Base-by-base conservation (phyloP, 2,113 vertebrate species). In the Solea senegalensis region DNA sequence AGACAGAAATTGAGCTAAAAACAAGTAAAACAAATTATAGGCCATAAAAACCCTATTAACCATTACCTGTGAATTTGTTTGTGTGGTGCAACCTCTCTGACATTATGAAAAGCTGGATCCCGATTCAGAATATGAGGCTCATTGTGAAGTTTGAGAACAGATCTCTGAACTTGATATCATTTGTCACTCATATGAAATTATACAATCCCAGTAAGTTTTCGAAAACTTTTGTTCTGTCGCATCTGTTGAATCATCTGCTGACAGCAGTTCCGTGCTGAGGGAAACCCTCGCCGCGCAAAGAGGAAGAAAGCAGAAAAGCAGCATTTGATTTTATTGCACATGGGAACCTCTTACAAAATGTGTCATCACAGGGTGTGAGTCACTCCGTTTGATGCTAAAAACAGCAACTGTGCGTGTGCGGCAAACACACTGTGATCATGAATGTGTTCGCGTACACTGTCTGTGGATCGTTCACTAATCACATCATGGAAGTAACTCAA, bases 311-410 rank as follows among this genome's bases (percentile, higher is more conserved):
- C 44, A 58, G 27, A 53, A 68, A 55, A 53, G 49, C 48, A 48
- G 28, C 56, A 28, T 51, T 74, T 21, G 14, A 27, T 46, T 40
- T 21, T 9, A 16, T 10, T 40, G 12, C 52, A 49, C 7, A 41
- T 21, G 26, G 27, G 61, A 15, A 48, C 12, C 44, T 67, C 15
- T 54, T 0, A 53, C 39, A 41, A 45, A 54, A 52, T 72, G 28
- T 40, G 13, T 62, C 68, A 60, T 69, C 53, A 51, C 43, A 41
- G 13, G 50, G 28, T n/a, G 66, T 85, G 84, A 86, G 69, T 87
- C 78, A 76, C 34, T 62, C 50, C 40, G 62, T 80, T 73, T 63
- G 66, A 16, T 54, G 62, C 72, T 81, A 75, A 76, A 86, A 87
- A 77, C 53, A 76, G 69, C 49, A 48, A 40, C 54, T 1, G 1